A percentile compares a stretch with the other conserved stretches of the same genome.
These are phyloP conservation scores for Mus pahari DNA, from an alignment of 2,113 vertebrate species.

Conservation along the genomic window DNA sequence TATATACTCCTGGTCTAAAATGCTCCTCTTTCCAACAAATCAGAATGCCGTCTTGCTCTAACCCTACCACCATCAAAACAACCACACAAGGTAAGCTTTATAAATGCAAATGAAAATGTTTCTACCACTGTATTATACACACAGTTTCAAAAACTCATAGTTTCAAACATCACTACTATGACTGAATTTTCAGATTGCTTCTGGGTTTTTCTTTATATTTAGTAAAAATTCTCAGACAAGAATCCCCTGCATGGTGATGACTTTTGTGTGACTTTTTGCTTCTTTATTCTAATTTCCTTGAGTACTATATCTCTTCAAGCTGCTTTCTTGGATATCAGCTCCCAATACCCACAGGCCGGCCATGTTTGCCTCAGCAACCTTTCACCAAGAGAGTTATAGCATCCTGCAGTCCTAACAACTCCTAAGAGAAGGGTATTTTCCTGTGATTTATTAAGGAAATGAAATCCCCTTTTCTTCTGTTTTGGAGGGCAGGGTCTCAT, in stretches of 20 bases:
- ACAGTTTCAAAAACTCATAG: not conserved
- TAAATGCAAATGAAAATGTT: not conserved
- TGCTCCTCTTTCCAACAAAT: slow-evolving; percentile 1
- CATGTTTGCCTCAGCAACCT: not conserved
- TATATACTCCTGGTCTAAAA: not conserved
- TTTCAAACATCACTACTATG: not conserved
- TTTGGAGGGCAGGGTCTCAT: not conserved
- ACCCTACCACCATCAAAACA: not conserved
- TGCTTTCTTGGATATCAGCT: not conserved
- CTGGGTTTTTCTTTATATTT: not conserved
- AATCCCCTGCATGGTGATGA: not conserved
- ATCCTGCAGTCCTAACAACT: not conserved
- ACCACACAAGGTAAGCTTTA: not conserved
- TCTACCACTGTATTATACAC: not conserved
- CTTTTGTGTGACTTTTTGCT: not conserved
- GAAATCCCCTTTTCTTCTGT: not conserved
- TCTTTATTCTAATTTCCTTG: slow-evolving; percentile 2
- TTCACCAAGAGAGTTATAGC: slow-evolving; percentile 11
- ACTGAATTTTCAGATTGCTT: not conserved
- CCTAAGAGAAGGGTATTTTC: not conserved
- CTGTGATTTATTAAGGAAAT: not conserved
- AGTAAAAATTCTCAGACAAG: not conserved
- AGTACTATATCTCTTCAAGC: not conserved
- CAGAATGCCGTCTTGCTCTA: not conserved
- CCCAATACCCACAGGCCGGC: not conserved